Percentiles rank a stretch among this genome's conserved stretches.
Conservation (phyloP, 2,888 invertebrate species). For the Anoncus sp. region DNA sequence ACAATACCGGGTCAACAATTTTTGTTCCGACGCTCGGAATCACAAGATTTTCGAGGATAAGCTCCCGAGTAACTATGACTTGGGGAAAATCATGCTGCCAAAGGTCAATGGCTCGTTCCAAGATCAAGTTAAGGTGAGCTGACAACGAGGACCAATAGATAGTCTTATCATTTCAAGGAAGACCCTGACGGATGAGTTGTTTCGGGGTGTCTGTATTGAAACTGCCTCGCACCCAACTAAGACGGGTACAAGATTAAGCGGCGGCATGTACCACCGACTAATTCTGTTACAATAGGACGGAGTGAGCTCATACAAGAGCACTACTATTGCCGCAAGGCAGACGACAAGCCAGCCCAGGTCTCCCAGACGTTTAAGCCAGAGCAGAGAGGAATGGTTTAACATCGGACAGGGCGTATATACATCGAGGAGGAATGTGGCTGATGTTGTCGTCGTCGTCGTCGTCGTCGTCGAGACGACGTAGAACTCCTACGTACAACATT, state of each 20-base stretch:
- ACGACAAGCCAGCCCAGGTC: slow-evolving; percentile 44
- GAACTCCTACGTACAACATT: slow-evolving; percentile 26
- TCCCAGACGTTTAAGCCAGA: slow-evolving; percentile 57
- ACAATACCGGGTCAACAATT: too few relatives aligned
- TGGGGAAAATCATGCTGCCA: neutral
- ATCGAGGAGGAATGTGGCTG: slow-evolving; percentile 23
- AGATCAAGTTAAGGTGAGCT: slow-evolving; percentile 5
- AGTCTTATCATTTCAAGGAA: neutral
- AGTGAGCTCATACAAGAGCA: slow-evolving; percentile 29
- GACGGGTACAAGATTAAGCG: slow-evolving; percentile 53
- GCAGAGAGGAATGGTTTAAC: slow-evolving; percentile 50
- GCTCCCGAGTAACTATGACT: neutral
- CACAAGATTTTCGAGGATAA: too few relatives aligned
- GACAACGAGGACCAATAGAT: neutral
- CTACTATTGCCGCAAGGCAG: slow-evolving; percentile 24
- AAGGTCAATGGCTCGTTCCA: neutral
- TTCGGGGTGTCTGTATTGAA: slow-evolving; percentile 4
- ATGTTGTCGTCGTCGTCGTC: slow-evolving; percentile 20
- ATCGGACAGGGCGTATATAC: slow-evolving; percentile 34
- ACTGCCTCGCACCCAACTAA: slow-evolving; percentile 10
- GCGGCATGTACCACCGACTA: slow-evolving; percentile 52
- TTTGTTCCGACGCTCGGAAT: too few relatives aligned
- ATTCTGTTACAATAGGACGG: slow-evolving; percentile 54
- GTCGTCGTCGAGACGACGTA: slow-evolving; percentile 51
- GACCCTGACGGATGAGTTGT: neutral